Evolutionary conservation across 1,140 invertebrate species (phyloP).

Genomic region (Drosophila rhopaloa): DNA sequence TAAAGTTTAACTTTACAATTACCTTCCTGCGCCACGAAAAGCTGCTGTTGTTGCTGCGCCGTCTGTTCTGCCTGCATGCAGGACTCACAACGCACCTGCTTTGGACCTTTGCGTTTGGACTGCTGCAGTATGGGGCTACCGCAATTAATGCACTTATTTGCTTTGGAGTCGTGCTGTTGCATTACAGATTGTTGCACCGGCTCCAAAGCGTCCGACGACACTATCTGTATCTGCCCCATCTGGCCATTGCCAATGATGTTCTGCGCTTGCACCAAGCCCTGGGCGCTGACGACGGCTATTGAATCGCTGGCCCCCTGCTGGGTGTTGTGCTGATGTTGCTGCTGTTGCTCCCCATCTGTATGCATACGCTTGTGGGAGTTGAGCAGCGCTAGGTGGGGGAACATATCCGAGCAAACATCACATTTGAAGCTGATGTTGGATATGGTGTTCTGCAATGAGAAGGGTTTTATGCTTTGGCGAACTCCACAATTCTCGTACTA

Average conservation of each 20-base stretch:
- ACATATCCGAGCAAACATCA: slow-evolving; percentile 93
- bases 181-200: slow-evolving; percentile 73
- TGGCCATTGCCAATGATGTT: slow-evolving; percentile 84
- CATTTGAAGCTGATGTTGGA: slow-evolving; percentile 93
- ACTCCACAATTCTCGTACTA: neutral
- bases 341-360: slow-evolving; percentile 85
- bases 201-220: slow-evolving; percentile 86
- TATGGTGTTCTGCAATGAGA: slow-evolving; percentile 87
- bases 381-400: slow-evolving; percentile 90
- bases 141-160: slow-evolving; percentile 86
- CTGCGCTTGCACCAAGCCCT: slow-evolving; percentile 85
- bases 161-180: slow-evolving; percentile 74
- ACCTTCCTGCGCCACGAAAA: slow-evolving; percentile 88
- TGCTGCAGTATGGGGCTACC: slow-evolving; percentile 85
- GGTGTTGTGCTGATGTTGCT: slow-evolving; percentile 69
- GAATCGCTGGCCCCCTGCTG: slow-evolving; percentile 60
- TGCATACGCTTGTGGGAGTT: slow-evolving; percentile 93
- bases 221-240: slow-evolving; percentile 86
- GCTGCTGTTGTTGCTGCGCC: slow-evolving; percentile 84
- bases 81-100: slow-evolving; percentile 86
- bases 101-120: slow-evolving; percentile 87
- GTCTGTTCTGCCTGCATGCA: slow-evolving; percentile 87
- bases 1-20: slow-evolving; percentile 78
- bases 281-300: slow-evolving; percentile 76
- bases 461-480: neutral